A percentile compares a stretch with the other conserved stretches of the same genome.
phyloP scores from a whole-genome alignment of 2,113 vertebrate species.

The Xiphophorus hellerii region DNA sequence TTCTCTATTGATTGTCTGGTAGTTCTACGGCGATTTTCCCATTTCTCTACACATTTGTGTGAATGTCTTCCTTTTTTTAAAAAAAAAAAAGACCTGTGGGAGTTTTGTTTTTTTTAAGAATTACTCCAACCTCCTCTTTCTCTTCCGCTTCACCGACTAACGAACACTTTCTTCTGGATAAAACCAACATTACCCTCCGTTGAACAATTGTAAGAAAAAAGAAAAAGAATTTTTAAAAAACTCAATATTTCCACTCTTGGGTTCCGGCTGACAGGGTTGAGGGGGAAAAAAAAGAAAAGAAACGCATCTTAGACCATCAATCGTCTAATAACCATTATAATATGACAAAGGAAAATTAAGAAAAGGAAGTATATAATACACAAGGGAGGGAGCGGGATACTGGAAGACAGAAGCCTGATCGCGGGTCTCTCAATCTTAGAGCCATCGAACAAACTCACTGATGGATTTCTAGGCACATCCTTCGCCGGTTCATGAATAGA shows the following conservation, averaged over 20 bases:
- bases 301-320: conserved; percentile 51
- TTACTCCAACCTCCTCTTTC: neutral
- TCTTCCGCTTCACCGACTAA: conserved; percentile 3
- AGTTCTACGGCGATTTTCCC: neutral
- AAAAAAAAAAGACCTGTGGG: neutral
- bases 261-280: conserved; percentile 50
- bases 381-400: conserved; percentile 16
- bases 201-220: conserved; percentile 55
- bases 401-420: conserved; percentile 33
- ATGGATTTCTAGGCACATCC: conserved; percentile 44
- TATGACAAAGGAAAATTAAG: conserved; percentile 27
- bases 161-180: conserved; percentile 37
- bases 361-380: neutral
- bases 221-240: no score
- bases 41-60: neutral
- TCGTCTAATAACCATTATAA: conserved; percentile 58
- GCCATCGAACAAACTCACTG: conserved; percentile 44
- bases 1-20: neutral
- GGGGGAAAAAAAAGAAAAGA: conserved; percentile 31
- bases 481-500: conserved; percentile 5
- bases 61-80: neutral
- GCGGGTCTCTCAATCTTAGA: conserved; percentile 39
- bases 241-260: conserved; percentile 45
- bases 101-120: neutral
- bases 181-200: conserved; percentile 52